Evolutionary conservation across 2,113 vertebrate genomes (phyloP), one percentile per base, ranked within the genome.

Genomic region (Neomonachus schauinslandi): DNA sequence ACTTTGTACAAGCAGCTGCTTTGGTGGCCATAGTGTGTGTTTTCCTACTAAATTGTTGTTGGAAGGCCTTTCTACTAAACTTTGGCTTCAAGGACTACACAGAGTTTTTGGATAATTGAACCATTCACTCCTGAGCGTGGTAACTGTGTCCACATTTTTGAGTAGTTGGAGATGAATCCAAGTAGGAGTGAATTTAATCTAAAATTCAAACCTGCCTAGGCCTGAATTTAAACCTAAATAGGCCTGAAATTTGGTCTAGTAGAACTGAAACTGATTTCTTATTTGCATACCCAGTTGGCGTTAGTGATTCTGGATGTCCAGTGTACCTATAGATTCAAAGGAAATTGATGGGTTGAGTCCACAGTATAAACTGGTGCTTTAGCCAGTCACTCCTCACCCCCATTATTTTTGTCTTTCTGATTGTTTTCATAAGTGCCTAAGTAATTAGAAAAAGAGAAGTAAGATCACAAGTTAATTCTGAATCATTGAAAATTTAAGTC

Each of bases 21-120:
- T 82, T 51, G 65, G 49, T 57, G 69, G 24, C 24, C 80, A 5
- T 9, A 28, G 49, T 31, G 4, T 31, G 13, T 46, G 33, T 57
- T 77, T 46, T 95, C 42, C n/a, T 63, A 39, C 82, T 12, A 83
- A 82, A 39, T 22, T 33, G 1, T 3, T 69, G 21, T 65, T 79
- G 83, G 59, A 93, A 95, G 26, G 67, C 82, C 79, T 96, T 90
- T 80, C 82, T 95, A 82, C 92, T 90, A 55, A 79, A 24, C 26
- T 83, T 89, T 69, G 49, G 61, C 13, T 79, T 81, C 53, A 95
- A 94, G 46, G 53, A 82, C 61, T 74, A 55, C 67, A 28, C 21
- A 51, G 61, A 12, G 55, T 82, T 94, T 61, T 80, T n/a, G 4
- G 67, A n/a, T 22, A 77, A 36, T 5, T 51, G 8, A 89, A 36